Base-by-base conservation (phyloP, 2,888 invertebrate species). In the Andrena marginata region DNA sequence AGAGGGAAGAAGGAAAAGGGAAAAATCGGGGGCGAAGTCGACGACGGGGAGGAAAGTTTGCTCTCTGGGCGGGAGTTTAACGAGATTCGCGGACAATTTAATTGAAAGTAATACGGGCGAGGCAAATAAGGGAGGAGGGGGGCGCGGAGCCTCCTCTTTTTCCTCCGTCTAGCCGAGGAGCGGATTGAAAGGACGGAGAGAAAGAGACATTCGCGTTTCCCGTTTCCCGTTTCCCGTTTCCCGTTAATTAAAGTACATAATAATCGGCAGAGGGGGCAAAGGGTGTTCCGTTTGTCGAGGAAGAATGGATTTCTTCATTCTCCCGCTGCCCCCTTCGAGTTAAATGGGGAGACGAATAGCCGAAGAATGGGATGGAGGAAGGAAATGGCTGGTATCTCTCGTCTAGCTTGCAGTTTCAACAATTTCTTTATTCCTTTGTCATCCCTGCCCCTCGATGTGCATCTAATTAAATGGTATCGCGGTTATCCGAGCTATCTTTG, bases 71-170 rank as follows among this genome's bases (percentile, higher is more conserved):
- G 5, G 29, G 72, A 80, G 80, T 78, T 78, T 80, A 77, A 80
- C 72, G 80, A 78, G 80, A 80, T 80, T 72, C 80, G 80, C 54
- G 80, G 78, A 80, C 80, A 78, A 80, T 80, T 80, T 80, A 80
- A 80, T 80, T 80, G 80, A 80, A 80, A 80, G 80, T 68, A 80
- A 80, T 80, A 80, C 78, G 72, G 63, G 67, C 72, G 54, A 26
- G 62, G 62, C 67, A 78, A 78, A 78, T 68, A 78, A 70, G 77
- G 51, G 48, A 33, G 8, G 10, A 20, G 56, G 2, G 42, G 26
- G 23, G 7, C n/a, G 13, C 16, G 49, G 31, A 42, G 35, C 31
- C 35, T 33, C 76, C 29, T 29, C 26, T 31, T 59, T 77, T 70
- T 51, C 60, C 29, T 65, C 64, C 23, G 68, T 7, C 8, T 26